Conservation (phyloP, 2,888 invertebrate genomes). For the Drosophila paranaensis region DNA sequence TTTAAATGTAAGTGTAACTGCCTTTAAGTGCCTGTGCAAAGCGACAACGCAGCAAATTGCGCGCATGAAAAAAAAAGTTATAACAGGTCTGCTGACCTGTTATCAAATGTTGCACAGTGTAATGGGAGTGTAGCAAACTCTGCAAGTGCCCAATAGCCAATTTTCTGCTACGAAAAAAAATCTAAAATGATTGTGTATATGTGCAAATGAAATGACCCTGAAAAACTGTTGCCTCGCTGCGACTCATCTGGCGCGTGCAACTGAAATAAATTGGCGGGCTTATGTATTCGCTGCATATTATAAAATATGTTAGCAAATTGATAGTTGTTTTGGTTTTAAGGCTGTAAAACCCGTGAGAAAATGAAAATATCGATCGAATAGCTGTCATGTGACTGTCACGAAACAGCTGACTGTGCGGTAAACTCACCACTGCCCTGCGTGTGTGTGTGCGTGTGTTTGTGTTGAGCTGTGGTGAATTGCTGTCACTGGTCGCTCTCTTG, state of each 20-base stretch:
- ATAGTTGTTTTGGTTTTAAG: slow-evolving; percentile 51
- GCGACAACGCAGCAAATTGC: slow-evolving; percentile 51
- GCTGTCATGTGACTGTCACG: slow-evolving; percentile 85
- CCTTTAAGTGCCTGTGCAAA: slow-evolving; percentile 4
- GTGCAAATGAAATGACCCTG: slow-evolving; percentile 57
- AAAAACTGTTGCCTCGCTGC: slow-evolving; percentile 53
- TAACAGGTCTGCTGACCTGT: slow-evolving; percentile 60
- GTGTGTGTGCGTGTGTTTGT: slow-evolving; percentile 42
- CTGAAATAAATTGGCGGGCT: slow-evolving; percentile 1
- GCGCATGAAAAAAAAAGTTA: slow-evolving; percentile 31
- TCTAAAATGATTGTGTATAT: slow-evolving; percentile 38
- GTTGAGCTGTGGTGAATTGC: slow-evolving; percentile 46
- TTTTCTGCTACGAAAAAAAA: slow-evolving; percentile 21
- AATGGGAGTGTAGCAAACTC: slow-evolving; percentile 5
- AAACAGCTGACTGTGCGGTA: slow-evolving; percentile 83
- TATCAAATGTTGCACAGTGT: slow-evolving; percentile 40
- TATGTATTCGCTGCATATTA: neutral
- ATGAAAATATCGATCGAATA: slow-evolving; percentile 83
- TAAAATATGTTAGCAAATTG: slow-evolving; percentile 61
- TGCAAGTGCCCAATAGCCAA: slow-evolving; percentile 17
- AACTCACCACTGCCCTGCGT: slow-evolving; percentile 65
- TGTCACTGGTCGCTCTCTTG: slow-evolving; percentile 9
- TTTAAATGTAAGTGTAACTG: slow-evolving; percentile 50
- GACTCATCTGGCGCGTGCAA: neutral
- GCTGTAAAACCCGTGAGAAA: slow-evolving; percentile 82